Evolutionary conservation across 2,797 vertebrate species (phyloP).

Genomic region (Sebastolobus alascanus): DNA sequence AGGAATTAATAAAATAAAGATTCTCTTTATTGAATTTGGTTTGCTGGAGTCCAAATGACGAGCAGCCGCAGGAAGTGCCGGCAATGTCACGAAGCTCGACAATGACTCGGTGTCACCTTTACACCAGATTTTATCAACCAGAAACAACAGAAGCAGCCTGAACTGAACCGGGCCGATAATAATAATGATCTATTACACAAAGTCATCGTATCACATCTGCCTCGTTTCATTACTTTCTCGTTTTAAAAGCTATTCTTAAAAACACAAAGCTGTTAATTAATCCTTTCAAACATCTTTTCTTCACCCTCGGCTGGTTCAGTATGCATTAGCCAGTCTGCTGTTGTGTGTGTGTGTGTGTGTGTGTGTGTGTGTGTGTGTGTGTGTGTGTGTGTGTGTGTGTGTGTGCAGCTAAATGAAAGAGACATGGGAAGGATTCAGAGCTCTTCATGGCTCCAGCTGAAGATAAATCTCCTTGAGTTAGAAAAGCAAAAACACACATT

Average conservation of each 20-base stretch:
- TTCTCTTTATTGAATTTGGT: slow-evolving; percentile 33
- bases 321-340: neutral
- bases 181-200: neutral
- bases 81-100: neutral
- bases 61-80: slow-evolving; percentile 2
- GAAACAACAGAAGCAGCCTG: neutral
- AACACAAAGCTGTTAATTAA: slow-evolving; percentile 1
- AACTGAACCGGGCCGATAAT: neutral
- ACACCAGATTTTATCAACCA: neutral
- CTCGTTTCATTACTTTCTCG: neutral
- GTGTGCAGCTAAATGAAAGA: neutral
- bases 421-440: neutral
- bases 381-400: no score
- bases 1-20: slow-evolving; percentile 50
- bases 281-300: neutral
- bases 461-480: neutral
- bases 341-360: no score
- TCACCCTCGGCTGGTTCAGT: neutral
- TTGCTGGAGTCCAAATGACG: slow-evolving; percentile 26
- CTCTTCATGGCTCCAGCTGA: neutral
- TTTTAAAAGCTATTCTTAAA: neutral
- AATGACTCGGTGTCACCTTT: slow-evolving; percentile 20
- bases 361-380: no score
- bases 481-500: slow-evolving; percentile 20
- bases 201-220: neutral